These are phyloP conservation scores for Brotula barbata DNA, from an alignment of 2,797 vertebrate genomes.

Conservation along the genomic window DNA sequence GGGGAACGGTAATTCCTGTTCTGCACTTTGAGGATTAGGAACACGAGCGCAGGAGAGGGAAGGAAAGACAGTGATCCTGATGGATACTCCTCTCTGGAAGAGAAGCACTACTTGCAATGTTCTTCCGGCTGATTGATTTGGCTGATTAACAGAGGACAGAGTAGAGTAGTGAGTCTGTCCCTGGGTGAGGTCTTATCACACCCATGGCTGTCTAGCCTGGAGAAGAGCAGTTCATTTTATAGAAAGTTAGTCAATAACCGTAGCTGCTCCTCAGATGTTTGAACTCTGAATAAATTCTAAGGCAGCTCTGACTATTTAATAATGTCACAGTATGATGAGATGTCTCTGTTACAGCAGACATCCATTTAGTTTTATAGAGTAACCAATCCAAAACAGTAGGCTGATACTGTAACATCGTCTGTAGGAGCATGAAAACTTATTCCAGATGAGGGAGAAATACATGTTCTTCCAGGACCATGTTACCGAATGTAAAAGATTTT, in stretches of 20 bases:
- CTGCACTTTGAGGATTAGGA: constrained; percentile 46
- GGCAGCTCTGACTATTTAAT: not conserved
- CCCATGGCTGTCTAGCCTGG: constrained; percentile 25
- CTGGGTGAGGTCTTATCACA: constrained; percentile 41
- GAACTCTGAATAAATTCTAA: not conserved
- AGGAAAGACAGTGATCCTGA: constrained; percentile 56
- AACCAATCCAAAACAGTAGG: not conserved
- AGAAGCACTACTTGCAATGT: constrained; percentile 42
- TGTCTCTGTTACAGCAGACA: not conserved
- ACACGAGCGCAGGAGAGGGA: constrained; percentile 37
- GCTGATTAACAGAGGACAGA: constrained; percentile 43
- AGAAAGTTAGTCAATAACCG: constrained; percentile 36
- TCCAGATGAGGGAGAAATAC: not conserved
- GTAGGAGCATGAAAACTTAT: not conserved
- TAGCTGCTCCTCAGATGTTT: constrained; percentile 3
- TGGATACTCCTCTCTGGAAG: constrained; percentile 55
- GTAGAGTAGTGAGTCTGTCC: constrained; percentile 27
- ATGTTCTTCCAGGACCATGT: constrained; percentile 17
- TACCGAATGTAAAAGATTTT: constrained; percentile 24
- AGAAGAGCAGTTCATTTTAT: constrained; percentile 35
- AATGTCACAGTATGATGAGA: not conserved
- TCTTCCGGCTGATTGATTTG: constrained; percentile 60
- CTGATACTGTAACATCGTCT: constrained; percentile 9
- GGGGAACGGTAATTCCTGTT: constrained; percentile 26
- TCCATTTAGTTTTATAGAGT: constrained; percentile 6